These are phyloP conservation scores for Machimus atricapillus DNA, from an alignment of 2,888 invertebrate genomes.

Conservation along the genomic window DNA sequence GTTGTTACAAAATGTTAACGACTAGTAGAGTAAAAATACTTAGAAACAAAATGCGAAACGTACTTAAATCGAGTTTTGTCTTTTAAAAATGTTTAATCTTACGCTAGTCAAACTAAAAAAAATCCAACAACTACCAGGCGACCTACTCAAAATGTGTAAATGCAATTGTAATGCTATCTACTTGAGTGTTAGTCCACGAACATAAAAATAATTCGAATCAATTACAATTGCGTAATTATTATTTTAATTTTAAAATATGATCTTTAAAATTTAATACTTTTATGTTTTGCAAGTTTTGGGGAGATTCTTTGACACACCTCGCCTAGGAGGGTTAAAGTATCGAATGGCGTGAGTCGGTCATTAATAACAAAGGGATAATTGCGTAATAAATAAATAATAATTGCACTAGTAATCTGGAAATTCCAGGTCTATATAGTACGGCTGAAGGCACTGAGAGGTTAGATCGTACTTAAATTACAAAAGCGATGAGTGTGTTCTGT, in stretches of 20 bases:
- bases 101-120: not conserved
- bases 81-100: not conserved
- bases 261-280: not conserved
- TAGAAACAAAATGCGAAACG: not conserved
- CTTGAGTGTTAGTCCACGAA: not conserved
- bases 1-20: slow-evolving; percentile 6
- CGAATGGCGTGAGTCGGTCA: not conserved
- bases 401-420: not conserved
- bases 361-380: not conserved
- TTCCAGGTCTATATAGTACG: not conserved
- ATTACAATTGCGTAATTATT: not conserved
- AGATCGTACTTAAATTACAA: not conserved
- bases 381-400: not conserved
- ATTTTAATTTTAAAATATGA: not conserved
- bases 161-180: not conserved
- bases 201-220: not conserved
- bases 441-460: not conserved
- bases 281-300: not conserved
- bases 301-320: not conserved
- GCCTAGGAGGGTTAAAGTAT: not conserved
- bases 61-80: not conserved
- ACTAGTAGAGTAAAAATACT: slow-evolving; percentile 8
- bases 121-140: not conserved
- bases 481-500: not conserved
- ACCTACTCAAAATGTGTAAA: not conserved